A percentile compares a stretch with the other conserved stretches of the same genome.
Conservation (phyloP, 1,140 invertebrate species). For the Vanessa atalanta region DNA sequence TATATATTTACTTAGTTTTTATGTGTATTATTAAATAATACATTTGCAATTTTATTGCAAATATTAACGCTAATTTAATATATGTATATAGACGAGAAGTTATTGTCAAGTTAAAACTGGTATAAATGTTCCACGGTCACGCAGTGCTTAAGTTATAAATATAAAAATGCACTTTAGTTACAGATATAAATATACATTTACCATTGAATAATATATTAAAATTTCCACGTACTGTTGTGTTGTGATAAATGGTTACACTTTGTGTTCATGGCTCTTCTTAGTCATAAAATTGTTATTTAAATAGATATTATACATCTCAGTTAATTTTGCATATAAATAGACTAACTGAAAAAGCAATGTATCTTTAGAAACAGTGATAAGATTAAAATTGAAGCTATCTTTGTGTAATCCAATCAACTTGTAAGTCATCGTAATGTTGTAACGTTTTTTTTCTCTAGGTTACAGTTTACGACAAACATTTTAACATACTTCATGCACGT, state of each 20-base stretch:
- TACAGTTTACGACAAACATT: constrained; percentile 26
- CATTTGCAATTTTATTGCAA: neutral
- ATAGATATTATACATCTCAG: neutral
- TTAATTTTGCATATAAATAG: neutral
- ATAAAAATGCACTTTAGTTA: neutral
- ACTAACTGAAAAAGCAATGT: neutral
- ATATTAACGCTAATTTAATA: neutral
- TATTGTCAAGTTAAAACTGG: neutral
- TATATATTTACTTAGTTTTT: too few species aligned
- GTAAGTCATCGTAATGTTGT: constrained; percentile 58
- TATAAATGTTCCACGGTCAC: neutral
- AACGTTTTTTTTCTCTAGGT: constrained; percentile 26
- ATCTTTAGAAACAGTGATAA: constrained; percentile 39
- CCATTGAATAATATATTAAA: too few species aligned
- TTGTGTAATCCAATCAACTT: constrained; percentile 69
- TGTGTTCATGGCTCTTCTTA: neutral
- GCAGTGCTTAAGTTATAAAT: neutral
- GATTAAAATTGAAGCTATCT: constrained; percentile 36
- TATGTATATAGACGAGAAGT: neutral
- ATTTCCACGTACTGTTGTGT: too few species aligned
- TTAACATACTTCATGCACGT: neutral
- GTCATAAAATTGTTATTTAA: neutral
- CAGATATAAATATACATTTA: neutral
- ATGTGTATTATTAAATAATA: neutral
- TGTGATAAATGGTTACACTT: too few species aligned